Percentiles rank a stretch among this genome's conserved stretches.
Evolutionary conservation across 2,888 invertebrate genomes (phyloP).

Genomic region (Melinaea menophilus): DNA sequence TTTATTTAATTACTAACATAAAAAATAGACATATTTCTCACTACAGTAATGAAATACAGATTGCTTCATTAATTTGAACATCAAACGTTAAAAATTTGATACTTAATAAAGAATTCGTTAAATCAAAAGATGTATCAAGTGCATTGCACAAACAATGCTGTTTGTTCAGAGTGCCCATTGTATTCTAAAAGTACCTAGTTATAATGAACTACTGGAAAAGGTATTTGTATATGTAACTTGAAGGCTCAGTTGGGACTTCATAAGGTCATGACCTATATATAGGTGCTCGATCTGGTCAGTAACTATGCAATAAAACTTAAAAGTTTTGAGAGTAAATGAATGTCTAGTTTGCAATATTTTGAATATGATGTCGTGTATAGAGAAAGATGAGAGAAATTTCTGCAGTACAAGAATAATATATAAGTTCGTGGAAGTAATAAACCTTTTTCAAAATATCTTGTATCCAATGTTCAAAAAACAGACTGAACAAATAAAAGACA

Average conservation of each 20-base stretch:
- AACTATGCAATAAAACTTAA: conserved; percentile 12
- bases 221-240: conserved; percentile 58
- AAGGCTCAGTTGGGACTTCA: conserved; percentile 31
- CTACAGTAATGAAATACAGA: too few species aligned
- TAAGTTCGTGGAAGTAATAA: too few species aligned
- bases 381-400: too few species aligned
- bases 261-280: conserved; percentile 36
- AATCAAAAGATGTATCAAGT: background rate
- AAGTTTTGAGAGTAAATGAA: background rate
- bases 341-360: conserved; percentile 9
- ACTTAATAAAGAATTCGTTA: too few species aligned
- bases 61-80: too few species aligned
- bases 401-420: too few species aligned
- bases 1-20: too few species aligned
- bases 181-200: conserved; percentile 23
- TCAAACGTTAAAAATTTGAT: too few species aligned
- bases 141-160: conserved; percentile 16
- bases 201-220: conserved; percentile 37
- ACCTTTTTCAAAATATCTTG: too few species aligned
- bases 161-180: conserved; percentile 23
- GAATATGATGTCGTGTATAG: background rate
- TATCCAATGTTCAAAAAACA: too few species aligned
- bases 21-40: too few species aligned
- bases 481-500: too few species aligned
- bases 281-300: conserved; percentile 41